Evolutionary conservation across 2,113 vertebrate genomes (phyloP), one percentile per base, ranked within the genome.

Genomic region (Trogon melanurus): DNA sequence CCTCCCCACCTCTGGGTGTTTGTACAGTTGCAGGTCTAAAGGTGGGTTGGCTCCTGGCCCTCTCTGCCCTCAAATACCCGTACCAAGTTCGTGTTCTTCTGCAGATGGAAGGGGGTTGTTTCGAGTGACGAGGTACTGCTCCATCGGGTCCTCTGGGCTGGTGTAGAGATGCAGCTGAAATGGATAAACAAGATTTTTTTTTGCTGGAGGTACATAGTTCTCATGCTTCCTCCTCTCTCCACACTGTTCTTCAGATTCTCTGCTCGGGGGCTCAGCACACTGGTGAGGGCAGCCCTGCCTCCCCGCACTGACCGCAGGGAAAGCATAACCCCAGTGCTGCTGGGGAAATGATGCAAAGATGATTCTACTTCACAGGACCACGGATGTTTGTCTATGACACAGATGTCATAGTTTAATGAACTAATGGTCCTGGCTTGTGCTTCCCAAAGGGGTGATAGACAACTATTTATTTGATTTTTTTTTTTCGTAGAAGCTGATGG

Each of bases 181-280:
- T 10, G 44, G 36, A 9, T 13, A 18, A 65, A 17, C 0, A 5
- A 1, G 32, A 10, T 10, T 20, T 70, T 10, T 20, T 70, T 32
- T 36, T 78, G 27, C 36, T 58, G 41, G 22, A 21, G 21, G 45
- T 51, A 25, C 10, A 17, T 17, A 32, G 26, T n/a, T 70, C 29
- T 44, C 32, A 20, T 15, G 15, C 27, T 71, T 51, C 5, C 32
- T 36, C 19, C 22, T 51, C 62, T 71, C 16, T 44, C 29, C 70
- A 44, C 3, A 1, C 5, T 56, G n/a, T 4, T 20, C 34, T 54
- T 56, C 34, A 56, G 53, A 16, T 5, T 11, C 38, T 29, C 21
- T 45, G 11, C 56, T 61, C 19, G 13, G 16, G 10, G 1, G 0
- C 9, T 47, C 17, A 23, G 41, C 61, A 30, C 22, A 14, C 0